These are phyloP conservation scores for Mormoops blainvillei DNA, from an alignment of 2,113 vertebrate species.

Conservation along the genomic window DNA sequence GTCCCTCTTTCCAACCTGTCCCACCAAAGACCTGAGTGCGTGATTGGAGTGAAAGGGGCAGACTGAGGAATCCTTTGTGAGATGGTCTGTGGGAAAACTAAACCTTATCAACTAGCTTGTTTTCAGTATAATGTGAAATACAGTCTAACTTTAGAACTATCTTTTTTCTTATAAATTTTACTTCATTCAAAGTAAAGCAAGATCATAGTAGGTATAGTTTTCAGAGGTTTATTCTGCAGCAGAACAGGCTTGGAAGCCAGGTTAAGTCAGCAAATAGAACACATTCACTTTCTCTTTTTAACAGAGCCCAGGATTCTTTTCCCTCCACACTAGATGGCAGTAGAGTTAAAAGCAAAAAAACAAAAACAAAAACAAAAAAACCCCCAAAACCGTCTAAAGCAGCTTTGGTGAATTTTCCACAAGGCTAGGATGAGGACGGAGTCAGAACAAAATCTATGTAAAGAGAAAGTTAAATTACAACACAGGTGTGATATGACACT, in stretches of 20 bases:
- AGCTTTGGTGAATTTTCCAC: not conserved
- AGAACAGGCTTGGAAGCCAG: not conserved
- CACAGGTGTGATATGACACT: not conserved
- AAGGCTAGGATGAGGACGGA: not conserved
- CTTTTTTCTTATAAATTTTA: not conserved
- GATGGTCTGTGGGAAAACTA: not conserved
- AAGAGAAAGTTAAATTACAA: not conserved
- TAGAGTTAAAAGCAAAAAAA: conserved; percentile 17
- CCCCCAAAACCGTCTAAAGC: not conserved
- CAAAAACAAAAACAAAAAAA: no score
- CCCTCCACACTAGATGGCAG: conserved; percentile 51
- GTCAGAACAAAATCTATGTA: not conserved
- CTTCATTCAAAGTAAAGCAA: not conserved
- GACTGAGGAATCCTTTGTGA: not conserved
- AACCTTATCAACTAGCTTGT: not conserved
- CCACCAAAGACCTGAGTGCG: not conserved
- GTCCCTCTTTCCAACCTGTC: not conserved
- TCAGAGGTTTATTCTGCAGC: not conserved
- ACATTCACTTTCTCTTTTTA: not conserved
- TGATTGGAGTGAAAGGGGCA: not conserved
- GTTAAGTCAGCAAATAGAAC: not conserved
- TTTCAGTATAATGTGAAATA: not conserved
- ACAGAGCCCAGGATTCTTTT: not conserved
- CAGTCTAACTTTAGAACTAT: not conserved
- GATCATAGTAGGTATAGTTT: not conserved